phyloP scores from a whole-genome alignment of 2,888 invertebrate species.

The Zygaena filipendulae region DNA sequence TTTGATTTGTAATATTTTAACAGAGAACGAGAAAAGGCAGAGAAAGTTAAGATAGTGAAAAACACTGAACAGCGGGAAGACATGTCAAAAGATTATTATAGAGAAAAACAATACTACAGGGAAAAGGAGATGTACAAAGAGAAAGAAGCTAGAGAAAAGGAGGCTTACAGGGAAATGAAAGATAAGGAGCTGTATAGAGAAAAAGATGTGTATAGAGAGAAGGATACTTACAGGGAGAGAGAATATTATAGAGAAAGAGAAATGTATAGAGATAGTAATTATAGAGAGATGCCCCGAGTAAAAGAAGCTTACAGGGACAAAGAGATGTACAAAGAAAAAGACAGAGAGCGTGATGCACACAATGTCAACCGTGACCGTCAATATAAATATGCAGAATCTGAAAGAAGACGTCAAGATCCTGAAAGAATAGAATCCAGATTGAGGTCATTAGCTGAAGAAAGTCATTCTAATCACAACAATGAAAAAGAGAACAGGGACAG shows the following conservation, averaged over 20 bases:
- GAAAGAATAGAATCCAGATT: conserved; percentile 53
- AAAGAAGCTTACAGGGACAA: conserved; percentile 44
- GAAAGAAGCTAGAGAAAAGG: conserved; percentile 33
- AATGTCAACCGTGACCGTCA: conserved; percentile 44
- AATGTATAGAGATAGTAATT: conserved; percentile 36
- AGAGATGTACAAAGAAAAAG: conserved; percentile 41
- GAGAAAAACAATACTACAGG: conserved; percentile 53
- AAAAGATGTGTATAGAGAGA: conserved; percentile 47
- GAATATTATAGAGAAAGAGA: conserved; percentile 46
- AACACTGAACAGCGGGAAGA: conserved; percentile 52
- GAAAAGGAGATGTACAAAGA: conserved; percentile 37
- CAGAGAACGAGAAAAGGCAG: conserved; percentile 59
- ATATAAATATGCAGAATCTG: conserved; percentile 44
- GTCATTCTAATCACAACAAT: conserved; percentile 40
- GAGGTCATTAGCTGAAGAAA: conserved; percentile 45
- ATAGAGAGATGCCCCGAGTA: conserved; percentile 33
- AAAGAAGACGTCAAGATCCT: conserved; percentile 41
- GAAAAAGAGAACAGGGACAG: conserved; percentile 61
- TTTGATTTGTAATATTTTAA: conserved; percentile 28
- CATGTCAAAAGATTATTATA: conserved; percentile 55
- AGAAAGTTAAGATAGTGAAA: conserved; percentile 48
- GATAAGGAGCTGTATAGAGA: conserved; percentile 48
- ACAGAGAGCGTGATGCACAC: conserved; percentile 37
- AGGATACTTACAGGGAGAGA: conserved; percentile 51
- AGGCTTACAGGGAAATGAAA: conserved; percentile 39